These are phyloP conservation scores for Xylota sylvarum DNA, from an alignment of 2,888 invertebrate species.

Conservation along the genomic window DNA sequence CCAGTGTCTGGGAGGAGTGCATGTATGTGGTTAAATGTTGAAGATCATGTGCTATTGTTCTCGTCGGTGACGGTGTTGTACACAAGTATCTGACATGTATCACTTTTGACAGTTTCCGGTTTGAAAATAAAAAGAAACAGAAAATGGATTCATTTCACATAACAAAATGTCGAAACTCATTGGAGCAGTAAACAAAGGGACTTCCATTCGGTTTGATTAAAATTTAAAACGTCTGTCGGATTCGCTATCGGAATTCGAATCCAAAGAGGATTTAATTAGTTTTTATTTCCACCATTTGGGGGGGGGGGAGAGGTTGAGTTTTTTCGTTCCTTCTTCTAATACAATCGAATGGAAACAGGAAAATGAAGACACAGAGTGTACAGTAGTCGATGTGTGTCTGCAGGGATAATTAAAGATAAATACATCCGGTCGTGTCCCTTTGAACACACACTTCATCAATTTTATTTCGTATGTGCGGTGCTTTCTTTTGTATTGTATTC, in stretches of 20 bases:
- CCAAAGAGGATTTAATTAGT: conserved; percentile 83
- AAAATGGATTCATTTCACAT: neutral
- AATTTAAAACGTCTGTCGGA: conserved; percentile 68
- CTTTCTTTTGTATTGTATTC: neutral
- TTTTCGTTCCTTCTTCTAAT: conserved; percentile 6
- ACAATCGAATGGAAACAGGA: conserved; percentile 28
- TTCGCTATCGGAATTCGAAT: conserved; percentile 62
- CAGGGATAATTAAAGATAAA: conserved; percentile 73
- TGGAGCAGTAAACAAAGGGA: conserved; percentile 63
- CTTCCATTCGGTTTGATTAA: conserved; percentile 70
- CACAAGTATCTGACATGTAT: conserved; percentile 34
- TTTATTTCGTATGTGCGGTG: neutral
- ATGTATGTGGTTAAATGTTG: neutral
- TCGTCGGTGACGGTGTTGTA: conserved; percentile 15
- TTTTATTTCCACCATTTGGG: conserved; percentile 79
- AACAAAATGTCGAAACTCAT: conserved; percentile 39
- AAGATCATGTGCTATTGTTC: neutral
- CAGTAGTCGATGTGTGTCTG: conserved; percentile 52
- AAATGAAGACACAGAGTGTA: conserved; percentile 6
- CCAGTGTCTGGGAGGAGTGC: neutral
- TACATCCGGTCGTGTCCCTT: conserved; percentile 54
- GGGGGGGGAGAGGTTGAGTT: too few species aligned
- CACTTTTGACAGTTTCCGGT: conserved; percentile 39
- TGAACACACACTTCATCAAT: neutral
- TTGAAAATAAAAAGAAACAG: neutral